Conservation (phyloP, 2,113 vertebrate species). For the Nematolebias whitei region DNA sequence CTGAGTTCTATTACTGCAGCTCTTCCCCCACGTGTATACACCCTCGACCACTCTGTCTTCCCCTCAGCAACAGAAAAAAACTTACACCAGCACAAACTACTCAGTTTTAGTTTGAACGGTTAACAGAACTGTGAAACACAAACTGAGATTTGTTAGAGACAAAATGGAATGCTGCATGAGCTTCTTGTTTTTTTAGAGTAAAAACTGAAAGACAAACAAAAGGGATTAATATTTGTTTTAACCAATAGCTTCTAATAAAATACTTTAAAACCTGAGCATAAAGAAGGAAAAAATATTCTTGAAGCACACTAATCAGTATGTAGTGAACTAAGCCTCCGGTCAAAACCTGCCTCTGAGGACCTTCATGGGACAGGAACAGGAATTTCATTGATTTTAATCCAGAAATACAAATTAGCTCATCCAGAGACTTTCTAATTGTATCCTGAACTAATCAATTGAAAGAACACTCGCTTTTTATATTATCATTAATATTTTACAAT, state of each 20-base stretch:
- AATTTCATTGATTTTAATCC: no score
- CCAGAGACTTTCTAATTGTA: no score
- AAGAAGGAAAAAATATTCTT: neutral
- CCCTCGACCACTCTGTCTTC: conserved; percentile 55
- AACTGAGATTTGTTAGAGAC: conserved; percentile 11
- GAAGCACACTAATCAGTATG: neutral
- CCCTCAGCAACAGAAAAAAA: conserved; percentile 63
- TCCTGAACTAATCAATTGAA: no score
- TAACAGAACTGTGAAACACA: conserved; percentile 35
- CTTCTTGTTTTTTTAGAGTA: neutral
- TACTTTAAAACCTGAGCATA: neutral
- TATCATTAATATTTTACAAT: no score
- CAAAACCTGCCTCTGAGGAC: no score
- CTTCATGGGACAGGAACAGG: no score
- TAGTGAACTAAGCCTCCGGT: no score
- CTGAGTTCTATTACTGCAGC: conserved; percentile 72
- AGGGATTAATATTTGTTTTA: neutral
- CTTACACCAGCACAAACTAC: conserved; percentile 55
- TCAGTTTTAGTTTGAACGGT: conserved; percentile 26
- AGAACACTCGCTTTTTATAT: no score
- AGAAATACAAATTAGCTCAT: no score
- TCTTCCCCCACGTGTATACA: conserved; percentile 67
- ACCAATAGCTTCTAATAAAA: neutral
- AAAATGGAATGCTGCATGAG: neutral
- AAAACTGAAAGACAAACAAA: neutral